A percentile compares a stretch with the other conserved stretches of the same genome.
These are phyloP conservation scores for Chelon labrosus DNA, from an alignment of 2,797 vertebrate species.

Conservation along the genomic window DNA sequence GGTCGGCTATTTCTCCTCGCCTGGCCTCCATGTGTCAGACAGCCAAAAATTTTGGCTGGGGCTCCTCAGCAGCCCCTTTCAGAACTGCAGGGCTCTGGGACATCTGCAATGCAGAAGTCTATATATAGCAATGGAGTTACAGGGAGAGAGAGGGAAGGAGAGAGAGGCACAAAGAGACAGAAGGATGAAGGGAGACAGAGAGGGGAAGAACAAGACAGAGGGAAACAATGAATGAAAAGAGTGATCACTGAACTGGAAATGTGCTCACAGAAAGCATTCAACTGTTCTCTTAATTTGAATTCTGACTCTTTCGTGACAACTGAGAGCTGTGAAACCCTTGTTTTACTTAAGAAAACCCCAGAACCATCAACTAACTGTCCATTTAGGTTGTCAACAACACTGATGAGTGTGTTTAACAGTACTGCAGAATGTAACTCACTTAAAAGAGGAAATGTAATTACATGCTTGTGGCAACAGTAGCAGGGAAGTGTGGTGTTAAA, in stretches of 20 bases:
- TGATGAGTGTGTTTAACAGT: constrained; percentile 14
- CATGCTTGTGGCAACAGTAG: constrained; percentile 20
- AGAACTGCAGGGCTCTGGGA: constrained; percentile 70
- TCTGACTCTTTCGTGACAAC: background rate
- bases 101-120: constrained; percentile 85
- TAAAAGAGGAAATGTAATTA: constrained; percentile 56
- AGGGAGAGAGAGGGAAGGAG: constrained; percentile 37
- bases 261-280: background rate
- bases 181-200: constrained; percentile 18
- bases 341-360: background rate
- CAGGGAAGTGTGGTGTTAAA: constrained; percentile 46
- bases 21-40: constrained; percentile 34
- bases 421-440: constrained; percentile 38
- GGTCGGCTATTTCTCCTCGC: constrained; percentile 15
- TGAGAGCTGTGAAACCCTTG: background rate
- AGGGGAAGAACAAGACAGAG: constrained; percentile 29
- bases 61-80: constrained; percentile 64
- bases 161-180: constrained; percentile 27
- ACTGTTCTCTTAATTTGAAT: background rate
- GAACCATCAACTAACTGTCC: background rate
- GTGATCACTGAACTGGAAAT: constrained; percentile 13
- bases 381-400: constrained; percentile 21
- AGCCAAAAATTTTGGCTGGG: constrained; percentile 62
- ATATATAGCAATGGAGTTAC: constrained; percentile 77
- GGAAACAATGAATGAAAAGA: constrained; percentile 20